phyloP scores from a whole-genome alignment of 2,888 invertebrate species.

The Meganola albula region DNA sequence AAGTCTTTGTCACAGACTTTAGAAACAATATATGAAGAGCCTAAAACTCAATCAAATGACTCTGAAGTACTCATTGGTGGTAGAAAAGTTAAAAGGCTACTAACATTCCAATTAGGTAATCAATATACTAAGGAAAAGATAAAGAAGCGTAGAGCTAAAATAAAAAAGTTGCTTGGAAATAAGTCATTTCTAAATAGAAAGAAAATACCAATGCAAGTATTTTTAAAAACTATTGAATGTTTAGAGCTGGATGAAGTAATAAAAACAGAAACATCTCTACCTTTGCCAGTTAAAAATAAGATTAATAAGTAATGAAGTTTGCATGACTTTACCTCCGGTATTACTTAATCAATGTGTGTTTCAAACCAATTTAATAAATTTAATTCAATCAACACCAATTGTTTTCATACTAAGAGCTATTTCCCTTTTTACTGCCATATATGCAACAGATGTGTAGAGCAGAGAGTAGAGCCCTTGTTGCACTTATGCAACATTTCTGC shows the following conservation, averaged over 20 bases:
- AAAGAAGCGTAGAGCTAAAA: slow-evolving; percentile 77
- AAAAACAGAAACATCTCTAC: slow-evolving; percentile 43
- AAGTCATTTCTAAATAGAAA: slow-evolving; percentile 70
- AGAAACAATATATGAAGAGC: slow-evolving; percentile 81
- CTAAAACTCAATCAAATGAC: slow-evolving; percentile 57
- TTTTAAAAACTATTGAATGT: slow-evolving; percentile 74
- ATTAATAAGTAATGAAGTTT: slow-evolving; percentile 17
- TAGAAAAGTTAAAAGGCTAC: slow-evolving; percentile 76
- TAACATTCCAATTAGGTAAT: slow-evolving; percentile 72
- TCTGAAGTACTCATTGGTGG: slow-evolving; percentile 66
- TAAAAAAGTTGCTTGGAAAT: slow-evolving; percentile 74
- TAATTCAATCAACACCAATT: no score
- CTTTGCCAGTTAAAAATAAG: slow-evolving; percentile 27
- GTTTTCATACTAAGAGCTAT: no score
- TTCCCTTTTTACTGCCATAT: no score
- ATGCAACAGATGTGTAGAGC: no score
- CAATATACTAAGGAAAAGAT: slow-evolving; percentile 75
- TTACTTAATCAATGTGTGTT: slow-evolving; percentile 11
- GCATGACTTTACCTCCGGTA: slow-evolving; percentile 39
- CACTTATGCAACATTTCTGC: background rate
- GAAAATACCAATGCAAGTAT: slow-evolving; percentile 75
- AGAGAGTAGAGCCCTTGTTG: no score
- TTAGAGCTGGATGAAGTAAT: slow-evolving; percentile 66
- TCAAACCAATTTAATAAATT: no score
- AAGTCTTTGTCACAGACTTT: slow-evolving; percentile 72